Base-by-base conservation (phyloP, 1,140 invertebrate species). In the Apis dorsata region DNA sequence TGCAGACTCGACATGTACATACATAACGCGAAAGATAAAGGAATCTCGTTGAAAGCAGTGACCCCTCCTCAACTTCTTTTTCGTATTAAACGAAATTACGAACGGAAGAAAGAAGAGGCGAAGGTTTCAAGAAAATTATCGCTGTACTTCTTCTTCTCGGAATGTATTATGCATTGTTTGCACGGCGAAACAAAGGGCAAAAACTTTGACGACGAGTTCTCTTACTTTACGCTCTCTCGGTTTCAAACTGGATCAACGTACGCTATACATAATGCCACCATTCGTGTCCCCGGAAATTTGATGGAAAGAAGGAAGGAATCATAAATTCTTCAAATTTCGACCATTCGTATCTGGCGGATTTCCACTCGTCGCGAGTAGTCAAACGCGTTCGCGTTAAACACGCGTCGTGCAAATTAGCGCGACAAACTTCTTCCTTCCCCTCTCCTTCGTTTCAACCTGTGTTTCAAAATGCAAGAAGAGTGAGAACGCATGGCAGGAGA, bases 311-410 rank as follows among this genome's bases (percentile, higher is more conserved):
- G 34, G 5, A 44, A 44, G 68, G 15, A 51, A 51, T 13, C 68
- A 19, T 75, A 60, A 59, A 59, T 59, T 74, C 72, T 59, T n/a
- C 34, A 75, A 62, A 49, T 75, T 60, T 62, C 21, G 72, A 0
- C 3, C 21, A 49, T 62, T 74, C 49, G 57, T 2, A 34, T 60
- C 21, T 13, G 71, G 3, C 34, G 21, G 57, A 57, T 49, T n/a
- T n/a, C 55, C 55, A 59, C 19, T 59, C n/a, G 28, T 12, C 2
- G 3, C 17, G 17, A 7, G 34, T 65, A 65, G 19, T 66, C 34
- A 55, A 65, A 53, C 75, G 34, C 34, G 34, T 34, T 66, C 51
- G 60, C 62, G 63, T 57, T 78, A 59, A 79, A 70, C 66, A 70
- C 4, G n/a, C n/a, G 55, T 21, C 21, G 13, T 44, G 44, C 34